phyloP scores from a whole-genome alignment of 2,888 invertebrate genomes.

The Athalia cordata region DNA sequence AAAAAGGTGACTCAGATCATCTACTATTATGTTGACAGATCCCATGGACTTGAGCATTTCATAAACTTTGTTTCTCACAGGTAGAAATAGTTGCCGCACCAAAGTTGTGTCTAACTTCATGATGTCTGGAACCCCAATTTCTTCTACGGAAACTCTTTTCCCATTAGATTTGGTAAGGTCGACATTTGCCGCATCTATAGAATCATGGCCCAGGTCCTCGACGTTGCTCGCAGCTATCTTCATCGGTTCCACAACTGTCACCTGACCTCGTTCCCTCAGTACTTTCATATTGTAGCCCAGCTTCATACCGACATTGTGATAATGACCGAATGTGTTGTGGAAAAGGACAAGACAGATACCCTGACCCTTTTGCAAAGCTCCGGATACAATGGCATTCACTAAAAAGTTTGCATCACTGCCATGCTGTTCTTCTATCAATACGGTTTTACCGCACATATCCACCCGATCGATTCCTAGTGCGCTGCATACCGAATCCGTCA shows the following conservation, averaged over 20 bases:
- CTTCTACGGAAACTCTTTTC: constrained; percentile 48
- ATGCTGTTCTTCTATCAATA: constrained; percentile 82
- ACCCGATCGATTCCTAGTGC: constrained; percentile 80
- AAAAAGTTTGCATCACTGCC: constrained; percentile 85
- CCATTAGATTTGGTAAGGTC: constrained; percentile 70
- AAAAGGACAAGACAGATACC: constrained; percentile 80
- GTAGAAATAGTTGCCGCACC: constrained; percentile 72
- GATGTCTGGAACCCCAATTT: constrained; percentile 54
- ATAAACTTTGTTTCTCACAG: constrained; percentile 72
- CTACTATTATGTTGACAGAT: constrained; percentile 79
- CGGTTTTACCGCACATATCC: constrained; percentile 75
- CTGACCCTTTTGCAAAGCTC: constrained; percentile 78
- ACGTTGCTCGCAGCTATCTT: constrained; percentile 65
- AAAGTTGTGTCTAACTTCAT: constrained; percentile 66
- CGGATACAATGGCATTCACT: constrained; percentile 80
- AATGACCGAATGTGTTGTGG: constrained; percentile 84
- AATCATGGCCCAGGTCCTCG: constrained; percentile 71
- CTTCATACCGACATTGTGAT: constrained; percentile 84
- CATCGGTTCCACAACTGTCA: constrained; percentile 76
- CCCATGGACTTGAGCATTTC: constrained; percentile 69
- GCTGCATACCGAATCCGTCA: constrained; percentile 80
- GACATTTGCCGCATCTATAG: constrained; percentile 70
- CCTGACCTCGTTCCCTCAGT: constrained; percentile 73
- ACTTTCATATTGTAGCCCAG: constrained; percentile 82
- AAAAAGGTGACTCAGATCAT: constrained; percentile 83